Percentiles rank a stretch among this genome's conserved stretches.
These are phyloP conservation scores for Lepidonotus clava DNA, from an alignment of 2,888 invertebrate species.

Conservation along the genomic window DNA sequence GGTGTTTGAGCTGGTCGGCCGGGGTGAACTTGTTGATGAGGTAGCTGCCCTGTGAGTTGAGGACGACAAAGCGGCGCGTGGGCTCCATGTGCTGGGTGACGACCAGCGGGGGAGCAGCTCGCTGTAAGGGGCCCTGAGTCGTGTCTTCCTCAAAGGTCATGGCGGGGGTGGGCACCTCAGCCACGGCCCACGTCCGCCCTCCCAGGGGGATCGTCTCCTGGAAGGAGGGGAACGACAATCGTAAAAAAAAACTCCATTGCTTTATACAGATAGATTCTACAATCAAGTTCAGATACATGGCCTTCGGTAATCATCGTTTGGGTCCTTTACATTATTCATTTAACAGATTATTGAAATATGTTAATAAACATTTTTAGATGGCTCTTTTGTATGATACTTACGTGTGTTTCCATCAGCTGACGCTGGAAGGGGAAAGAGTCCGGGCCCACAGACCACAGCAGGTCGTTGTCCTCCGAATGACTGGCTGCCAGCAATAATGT, in stretches of 20 bases:
- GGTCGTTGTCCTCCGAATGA: conserved; percentile 87
- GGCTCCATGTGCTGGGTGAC: conserved; percentile 88
- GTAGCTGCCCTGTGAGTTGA: conserved; percentile 93
- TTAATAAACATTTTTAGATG: no score
- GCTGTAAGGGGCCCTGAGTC: conserved; percentile 60
- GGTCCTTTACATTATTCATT: no score
- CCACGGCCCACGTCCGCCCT: conserved; percentile 93
- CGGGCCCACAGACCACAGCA: conserved; percentile 88
- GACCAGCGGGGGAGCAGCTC: conserved; percentile 84
- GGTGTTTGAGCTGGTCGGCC: conserved; percentile 91
- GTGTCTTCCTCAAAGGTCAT: conserved; percentile 24
- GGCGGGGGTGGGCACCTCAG: conserved; percentile 82
- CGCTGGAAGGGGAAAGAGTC: conserved; percentile 87
- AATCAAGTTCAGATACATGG: no score
- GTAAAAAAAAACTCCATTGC: no score
- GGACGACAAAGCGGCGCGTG: conserved; percentile 89
- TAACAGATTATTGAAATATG: no score
- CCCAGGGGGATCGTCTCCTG: conserved; percentile 90
- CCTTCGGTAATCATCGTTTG: no score
- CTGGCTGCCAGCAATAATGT: conserved; percentile 86
- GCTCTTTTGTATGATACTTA: no score
- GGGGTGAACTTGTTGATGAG: conserved; percentile 91
- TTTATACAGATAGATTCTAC: no score
- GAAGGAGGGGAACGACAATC: no score
- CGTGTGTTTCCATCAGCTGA: conserved; percentile 80